phyloP scores from a whole-genome alignment of 1,140 invertebrate species.

The Phocides pigmalion region DNA sequence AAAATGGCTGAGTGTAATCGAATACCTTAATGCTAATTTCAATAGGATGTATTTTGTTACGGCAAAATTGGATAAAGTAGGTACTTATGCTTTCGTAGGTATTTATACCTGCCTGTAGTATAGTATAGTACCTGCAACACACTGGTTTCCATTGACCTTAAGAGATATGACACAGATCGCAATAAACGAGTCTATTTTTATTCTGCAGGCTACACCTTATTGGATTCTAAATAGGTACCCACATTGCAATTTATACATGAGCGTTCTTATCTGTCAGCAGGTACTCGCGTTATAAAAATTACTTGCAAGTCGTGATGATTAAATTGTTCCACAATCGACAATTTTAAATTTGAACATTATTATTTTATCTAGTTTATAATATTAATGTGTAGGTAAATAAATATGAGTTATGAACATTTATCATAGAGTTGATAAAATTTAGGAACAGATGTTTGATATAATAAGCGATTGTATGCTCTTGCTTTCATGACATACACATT shows the following conservation, averaged over 20 bases:
- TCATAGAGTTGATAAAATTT: conserved; percentile 24
- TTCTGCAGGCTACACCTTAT: conserved; percentile 14
- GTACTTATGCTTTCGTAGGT: background rate
- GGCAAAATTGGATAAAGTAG: background rate
- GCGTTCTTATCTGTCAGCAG: background rate
- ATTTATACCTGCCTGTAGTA: too few species aligned
- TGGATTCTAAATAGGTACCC: background rate
- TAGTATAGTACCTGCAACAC: background rate
- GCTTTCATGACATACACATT: background rate
- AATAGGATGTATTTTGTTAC: background rate
- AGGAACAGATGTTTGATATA: conserved; percentile 30
- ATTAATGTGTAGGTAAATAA: background rate
- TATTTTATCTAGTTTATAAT: too few species aligned
- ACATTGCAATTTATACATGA: conserved; percentile 3
- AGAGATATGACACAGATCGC: conserved; percentile 19
- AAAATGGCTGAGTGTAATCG: background rate
- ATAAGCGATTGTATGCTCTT: background rate
- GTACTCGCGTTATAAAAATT: conserved; percentile 9
- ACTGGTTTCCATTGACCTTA: conserved; percentile 27
- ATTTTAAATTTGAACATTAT: background rate
- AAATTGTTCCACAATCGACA: background rate
- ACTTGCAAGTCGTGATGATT: conserved; percentile 15
- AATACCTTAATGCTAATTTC: background rate
- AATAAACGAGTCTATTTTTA: conserved; percentile 29
- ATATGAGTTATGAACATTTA: conserved; percentile 35